Base-by-base conservation (phyloP, 1,140 invertebrate genomes). In the Hycleus phaleratus region DNA sequence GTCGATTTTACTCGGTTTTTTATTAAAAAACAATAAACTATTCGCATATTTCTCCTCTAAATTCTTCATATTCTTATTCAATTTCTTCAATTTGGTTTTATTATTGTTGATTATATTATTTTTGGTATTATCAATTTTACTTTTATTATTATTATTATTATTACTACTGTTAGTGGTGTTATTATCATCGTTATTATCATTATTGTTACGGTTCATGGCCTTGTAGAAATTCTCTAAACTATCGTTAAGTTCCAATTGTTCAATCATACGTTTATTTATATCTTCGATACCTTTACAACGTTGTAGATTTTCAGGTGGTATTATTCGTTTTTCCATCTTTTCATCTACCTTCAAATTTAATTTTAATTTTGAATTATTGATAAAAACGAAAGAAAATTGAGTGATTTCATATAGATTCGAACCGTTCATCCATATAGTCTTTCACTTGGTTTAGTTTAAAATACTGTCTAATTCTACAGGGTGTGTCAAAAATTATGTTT, bases 11-110 rank as follows among this genome's bases (percentile, higher is more conserved):
- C 11, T 11, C 26, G 26, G 9, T 52, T 46, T 45, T 45, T 18
- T 40, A 38, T 59, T 49, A 9, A 46, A 49, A 46, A 67, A 67
- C 66, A 63, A 67, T 50, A 67, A 56, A 32, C 66, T 67, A 40
- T 63, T 56, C 9, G 55, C 25, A 39, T 65, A 67, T 46, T 58
- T 61, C n/a, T 59, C 49, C 32, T 53, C 11, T 12, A 44, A 8
- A 18, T 48, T 26, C 12, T 47, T 18, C 18, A 18, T 18, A 18
- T 18, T 18, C 1, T 18, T 25, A 24, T 44, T 45, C 46, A 46
- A 47, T 32, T 46, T 56, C 6, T 7, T 39, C 38, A 39, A 39
- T 39, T 39, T 39, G 2, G 38, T 39, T 39, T 39, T 39, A 7
- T 39, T 39, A 39, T 39, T 7, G 38, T 6, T 39, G 10, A 39